Evolutionary conservation across 2,113 vertebrate species (phyloP).

Genomic region (Tachysurus fulvidraco): DNA sequence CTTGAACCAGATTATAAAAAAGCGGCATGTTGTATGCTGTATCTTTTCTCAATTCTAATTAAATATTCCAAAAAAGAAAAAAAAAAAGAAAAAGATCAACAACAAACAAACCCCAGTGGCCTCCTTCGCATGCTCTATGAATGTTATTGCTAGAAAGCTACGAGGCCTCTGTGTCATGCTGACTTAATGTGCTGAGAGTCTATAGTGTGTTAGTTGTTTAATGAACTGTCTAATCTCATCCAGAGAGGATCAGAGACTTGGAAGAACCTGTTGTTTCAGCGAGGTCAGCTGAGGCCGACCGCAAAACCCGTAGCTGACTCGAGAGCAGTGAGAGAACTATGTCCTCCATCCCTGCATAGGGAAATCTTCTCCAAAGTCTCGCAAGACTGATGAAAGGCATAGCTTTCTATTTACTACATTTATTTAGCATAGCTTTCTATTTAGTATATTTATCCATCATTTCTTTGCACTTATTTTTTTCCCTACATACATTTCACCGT

Average conservation of each 20-base stretch:
- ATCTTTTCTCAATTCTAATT: not conserved
- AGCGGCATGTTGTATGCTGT: not conserved
- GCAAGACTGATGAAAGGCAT: not conserved
- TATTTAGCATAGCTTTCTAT: not conserved
- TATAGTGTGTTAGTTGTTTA: slow-evolving; percentile 18
- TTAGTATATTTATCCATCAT: not conserved
- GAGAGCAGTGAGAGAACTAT: not conserved
- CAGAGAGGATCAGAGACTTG: not conserved
- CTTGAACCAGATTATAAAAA: not conserved
- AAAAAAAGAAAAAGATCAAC: not conserved
- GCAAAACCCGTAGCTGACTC: not conserved
- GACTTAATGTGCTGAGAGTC: slow-evolving; percentile 2
- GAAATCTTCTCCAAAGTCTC: not conserved
- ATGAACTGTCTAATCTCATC: slow-evolving; percentile 21
- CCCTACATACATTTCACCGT: not conserved
- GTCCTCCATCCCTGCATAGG: not conserved
- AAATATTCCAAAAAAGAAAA: not conserved
- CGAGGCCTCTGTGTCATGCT: not conserved
- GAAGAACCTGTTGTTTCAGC: not conserved
- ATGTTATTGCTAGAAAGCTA: not conserved
- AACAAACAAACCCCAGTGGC: not conserved
- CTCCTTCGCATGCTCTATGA: not conserved
- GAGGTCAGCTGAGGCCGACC: slow-evolving; percentile 8
- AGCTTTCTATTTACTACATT: not conserved
- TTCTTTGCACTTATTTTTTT: not conserved